These are phyloP conservation scores for Noctilio leporinus DNA, from an alignment of 2,113 vertebrate genomes.

Conservation along the genomic window DNA sequence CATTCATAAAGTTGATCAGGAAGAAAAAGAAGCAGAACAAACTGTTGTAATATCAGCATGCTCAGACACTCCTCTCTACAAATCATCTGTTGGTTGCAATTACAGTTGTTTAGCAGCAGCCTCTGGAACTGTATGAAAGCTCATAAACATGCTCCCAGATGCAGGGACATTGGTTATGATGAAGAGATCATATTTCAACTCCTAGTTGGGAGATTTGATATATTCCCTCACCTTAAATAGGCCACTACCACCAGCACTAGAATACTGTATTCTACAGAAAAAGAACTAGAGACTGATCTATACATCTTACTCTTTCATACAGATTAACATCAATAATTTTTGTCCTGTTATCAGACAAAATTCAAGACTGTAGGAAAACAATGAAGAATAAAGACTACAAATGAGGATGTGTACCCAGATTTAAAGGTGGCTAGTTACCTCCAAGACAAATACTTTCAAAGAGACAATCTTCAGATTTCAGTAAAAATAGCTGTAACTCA, in stretches of 20 bases:
- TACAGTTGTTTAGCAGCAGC: neutral
- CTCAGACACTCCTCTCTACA: neutral
- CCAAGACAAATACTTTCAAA: neutral
- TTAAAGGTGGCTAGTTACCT: neutral
- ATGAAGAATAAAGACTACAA: conserved; percentile 2
- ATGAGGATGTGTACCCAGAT: neutral
- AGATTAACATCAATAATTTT: neutral
- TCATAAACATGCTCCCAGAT: neutral
- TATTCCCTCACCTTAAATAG: neutral
- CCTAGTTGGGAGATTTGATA: neutral
- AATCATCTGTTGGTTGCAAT: neutral
- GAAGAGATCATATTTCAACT: neutral
- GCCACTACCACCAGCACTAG: neutral
- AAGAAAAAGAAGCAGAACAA: neutral
- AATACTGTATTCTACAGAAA: neutral
- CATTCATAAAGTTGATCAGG: neutral
- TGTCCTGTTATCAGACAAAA: neutral
- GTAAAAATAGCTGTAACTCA: neutral
- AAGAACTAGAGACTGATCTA: neutral
- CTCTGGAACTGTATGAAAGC: neutral
- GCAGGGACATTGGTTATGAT: neutral
- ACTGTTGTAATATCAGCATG: neutral
- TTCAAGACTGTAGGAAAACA: neutral
- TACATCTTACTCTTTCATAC: neutral
- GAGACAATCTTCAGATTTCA: neutral